Evolutionary conservation across 2,888 invertebrate species (phyloP).

Genomic region (Brachyptera risi): DNA sequence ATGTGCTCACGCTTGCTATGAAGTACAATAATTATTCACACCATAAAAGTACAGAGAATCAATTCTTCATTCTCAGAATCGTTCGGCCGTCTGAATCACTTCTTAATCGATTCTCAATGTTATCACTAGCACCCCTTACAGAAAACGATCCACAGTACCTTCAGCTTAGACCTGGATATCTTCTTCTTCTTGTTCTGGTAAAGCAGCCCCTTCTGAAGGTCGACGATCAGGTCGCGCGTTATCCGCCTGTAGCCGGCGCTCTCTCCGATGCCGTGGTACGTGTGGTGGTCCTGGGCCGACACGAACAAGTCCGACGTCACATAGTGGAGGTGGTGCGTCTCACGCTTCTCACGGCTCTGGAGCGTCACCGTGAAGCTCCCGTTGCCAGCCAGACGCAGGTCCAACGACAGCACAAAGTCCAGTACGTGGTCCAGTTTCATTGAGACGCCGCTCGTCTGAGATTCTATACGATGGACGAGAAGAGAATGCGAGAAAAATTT

Average conservation of each 20-base stretch:
- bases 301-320: slow-evolving; percentile 70
- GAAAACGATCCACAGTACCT: slow-evolving; percentile 47
- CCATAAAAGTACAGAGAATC: no score
- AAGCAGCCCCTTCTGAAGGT: slow-evolving; percentile 84
- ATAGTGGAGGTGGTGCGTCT: slow-evolving; percentile 77
- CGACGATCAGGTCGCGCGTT: slow-evolving; percentile 83
- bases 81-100: no score
- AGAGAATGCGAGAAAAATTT: no score
- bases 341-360: slow-evolving; percentile 72
- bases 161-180: slow-evolving; percentile 66
- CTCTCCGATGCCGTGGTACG: slow-evolving; percentile 72
- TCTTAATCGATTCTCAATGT: no score
- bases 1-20: no score
- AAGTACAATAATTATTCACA: no score
- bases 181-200: slow-evolving; percentile 63
- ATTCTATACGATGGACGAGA: no score
- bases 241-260: slow-evolving; percentile 63
- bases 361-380: slow-evolving; percentile 76
- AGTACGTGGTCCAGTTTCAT: slow-evolving; percentile 62
- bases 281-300: slow-evolving; percentile 69
- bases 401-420: slow-evolving; percentile 66
- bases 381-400: slow-evolving; percentile 66
- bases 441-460: no score
- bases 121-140: no score
- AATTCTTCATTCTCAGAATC: no score